These are phyloP conservation scores for Lophius piscatorius DNA, from an alignment of 2,113 vertebrate genomes.

Conservation along the genomic window DNA sequence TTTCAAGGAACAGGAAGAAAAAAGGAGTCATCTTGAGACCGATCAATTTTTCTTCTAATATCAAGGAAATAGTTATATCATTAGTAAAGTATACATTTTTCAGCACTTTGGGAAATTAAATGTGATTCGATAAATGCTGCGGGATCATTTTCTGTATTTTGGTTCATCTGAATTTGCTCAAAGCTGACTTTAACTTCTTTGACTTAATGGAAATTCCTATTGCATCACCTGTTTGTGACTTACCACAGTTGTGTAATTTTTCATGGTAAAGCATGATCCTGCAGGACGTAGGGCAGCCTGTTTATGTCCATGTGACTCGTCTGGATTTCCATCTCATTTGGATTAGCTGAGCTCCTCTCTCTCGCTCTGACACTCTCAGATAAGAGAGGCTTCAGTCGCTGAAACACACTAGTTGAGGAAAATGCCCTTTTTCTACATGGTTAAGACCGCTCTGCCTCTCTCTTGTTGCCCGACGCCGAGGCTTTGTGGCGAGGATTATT, in stretches of 20 bases:
- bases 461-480: constrained; percentile 57
- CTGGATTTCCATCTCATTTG: constrained; percentile 80
- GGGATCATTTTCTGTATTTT: too few relatives aligned
- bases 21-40: too few relatives aligned
- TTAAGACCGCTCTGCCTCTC: constrained; percentile 57
- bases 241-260: constrained; percentile 47
- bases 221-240: constrained; percentile 32
- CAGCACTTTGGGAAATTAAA: too few relatives aligned
- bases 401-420: constrained; percentile 65
- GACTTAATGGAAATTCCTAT: constrained; percentile 27
- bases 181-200: constrained; percentile 22
- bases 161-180: constrained; percentile 24
- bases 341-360: constrained; percentile 69
- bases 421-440: constrained; percentile 68
- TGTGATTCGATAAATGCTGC: too few relatives aligned
- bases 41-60: too few relatives aligned
- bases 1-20: too few relatives aligned
- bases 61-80: too few relatives aligned
- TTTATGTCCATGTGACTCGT: constrained; percentile 63
- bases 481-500: too few relatives aligned
- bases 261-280: constrained; percentile 40
- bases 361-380: constrained; percentile 73
- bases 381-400: constrained; percentile 67
- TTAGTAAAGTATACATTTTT: too few relatives aligned
- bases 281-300: constrained; percentile 44